A percentile compares a stretch with the other conserved stretches of the same genome.
These are phyloP conservation scores for Neelides folsomi DNA, from an alignment of 2,888 invertebrate genomes.

Conservation along the genomic window DNA sequence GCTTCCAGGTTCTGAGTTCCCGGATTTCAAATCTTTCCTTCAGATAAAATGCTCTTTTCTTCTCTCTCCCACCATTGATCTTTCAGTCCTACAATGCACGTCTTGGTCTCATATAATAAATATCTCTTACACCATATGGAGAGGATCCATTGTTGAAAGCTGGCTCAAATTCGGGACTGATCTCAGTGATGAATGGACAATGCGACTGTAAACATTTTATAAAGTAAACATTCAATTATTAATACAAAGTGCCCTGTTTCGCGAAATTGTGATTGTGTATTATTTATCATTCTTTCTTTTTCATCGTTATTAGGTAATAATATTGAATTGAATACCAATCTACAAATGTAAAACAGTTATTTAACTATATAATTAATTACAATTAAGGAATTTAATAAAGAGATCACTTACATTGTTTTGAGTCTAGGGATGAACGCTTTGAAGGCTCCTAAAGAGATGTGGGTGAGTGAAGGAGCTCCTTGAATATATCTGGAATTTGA, in stretches of 20 bases:
- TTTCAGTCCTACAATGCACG: too few species aligned
- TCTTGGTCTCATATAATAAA: neutral
- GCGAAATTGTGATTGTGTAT: neutral
- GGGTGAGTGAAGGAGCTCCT: conserved; percentile 22
- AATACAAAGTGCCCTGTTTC: too few species aligned
- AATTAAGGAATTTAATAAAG: neutral
- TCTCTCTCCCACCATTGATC: neutral
- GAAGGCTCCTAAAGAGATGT: conserved; percentile 26
- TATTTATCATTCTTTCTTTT: neutral
- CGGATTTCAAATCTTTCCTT: neutral
- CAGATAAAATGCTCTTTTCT: neutral
- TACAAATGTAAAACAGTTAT: too few species aligned
- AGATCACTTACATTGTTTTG: conserved; percentile 27
- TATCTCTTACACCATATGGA: conserved; percentile 56
- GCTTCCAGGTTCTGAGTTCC: neutral
- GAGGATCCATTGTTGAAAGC: conserved; percentile 45
- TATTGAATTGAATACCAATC: too few species aligned
- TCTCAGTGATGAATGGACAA: conserved; percentile 53
- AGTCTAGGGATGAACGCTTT: conserved; percentile 25
- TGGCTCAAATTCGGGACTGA: conserved; percentile 53
- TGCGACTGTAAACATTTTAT: conserved; percentile 46
- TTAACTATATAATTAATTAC: neutral
- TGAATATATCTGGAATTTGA: conserved; percentile 18
- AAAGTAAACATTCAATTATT: too few species aligned
- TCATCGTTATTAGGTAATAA: too few species aligned